Evolutionary conservation across 2,888 invertebrate genomes (phyloP), one percentile per base, ranked within the genome.

Genomic region (Scaeva pyrastri): DNA sequence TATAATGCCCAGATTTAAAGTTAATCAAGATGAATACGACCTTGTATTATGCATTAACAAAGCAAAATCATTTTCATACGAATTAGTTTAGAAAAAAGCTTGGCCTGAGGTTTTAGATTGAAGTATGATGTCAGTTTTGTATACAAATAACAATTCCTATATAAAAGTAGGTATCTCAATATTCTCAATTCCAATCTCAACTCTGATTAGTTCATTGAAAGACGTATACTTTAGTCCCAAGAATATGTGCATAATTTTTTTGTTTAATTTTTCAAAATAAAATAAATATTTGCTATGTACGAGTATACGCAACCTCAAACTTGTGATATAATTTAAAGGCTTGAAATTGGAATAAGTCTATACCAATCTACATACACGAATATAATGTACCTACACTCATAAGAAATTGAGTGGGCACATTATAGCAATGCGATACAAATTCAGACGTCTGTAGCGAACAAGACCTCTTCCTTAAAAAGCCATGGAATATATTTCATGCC

Each of bases 101-200:
- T 76, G 36, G 72, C 2, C 23, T 62, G n/a, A 36, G 41, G n/a
- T 64, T 23, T 56, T 11, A 58, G 58, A 52, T 66, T 79, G 26
- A 74, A 68, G 31, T 36, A 74, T 80, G 74, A 80, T 60, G 74
- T 80, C 74, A 74, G 74, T 39, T 66, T 48, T 64, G 39, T 39
- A 8, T 41, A 60, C 21, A 39, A 36, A 58, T 10, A 26, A 26
- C 10, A 12, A 50, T 19, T 45, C 14, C 58, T 23, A 72, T 10
- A 11, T 5, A 48, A 43, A 62, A n/a, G n/a, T n/a, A n/a, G n/a
- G 19, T 31, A 36, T 45, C 45, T 19, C 19, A 41, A 7, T n/a
- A n/a, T n/a, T 36, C 16, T 21, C 41, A 62, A 23, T 48, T 31
- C 41, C 41, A 62, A n/a, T 48, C 48, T 66, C 66, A 36, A 48